A percentile compares a stretch with the other conserved stretches of the same genome.
Conservation (phyloP, 2,113 vertebrate genomes). For the Camelus dromedarius region DNA sequence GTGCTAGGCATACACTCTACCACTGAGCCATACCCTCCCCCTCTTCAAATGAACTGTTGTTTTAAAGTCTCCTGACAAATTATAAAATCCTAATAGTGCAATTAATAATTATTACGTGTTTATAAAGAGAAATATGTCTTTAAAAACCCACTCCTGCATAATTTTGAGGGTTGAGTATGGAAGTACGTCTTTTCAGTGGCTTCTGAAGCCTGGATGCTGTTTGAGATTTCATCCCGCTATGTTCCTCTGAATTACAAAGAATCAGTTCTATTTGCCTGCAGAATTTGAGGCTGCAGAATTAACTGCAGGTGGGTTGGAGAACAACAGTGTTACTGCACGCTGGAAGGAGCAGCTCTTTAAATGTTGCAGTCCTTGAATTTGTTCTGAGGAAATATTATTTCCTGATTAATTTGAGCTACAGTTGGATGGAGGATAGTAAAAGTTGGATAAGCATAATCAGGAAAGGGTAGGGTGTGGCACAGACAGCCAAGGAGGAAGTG, state of each 20-base stretch:
- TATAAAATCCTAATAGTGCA: background rate
- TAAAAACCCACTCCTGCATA: background rate
- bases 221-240: background rate
- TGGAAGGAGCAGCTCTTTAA: background rate
- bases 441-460: background rate
- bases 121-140: background rate
- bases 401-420: background rate
- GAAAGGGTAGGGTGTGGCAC: background rate
- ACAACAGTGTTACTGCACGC: rapidly evolving
- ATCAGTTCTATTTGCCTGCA: background rate
- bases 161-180: background rate
- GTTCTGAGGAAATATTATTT: background rate
- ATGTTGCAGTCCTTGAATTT: background rate
- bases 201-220: background rate
- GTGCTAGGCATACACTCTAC: too few relatives aligned
- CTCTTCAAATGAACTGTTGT: background rate
- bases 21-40: too few relatives aligned
- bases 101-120: background rate
- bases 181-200: background rate
- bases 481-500: background rate
- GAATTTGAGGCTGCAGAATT: background rate
- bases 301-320: background rate
- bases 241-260: background rate
- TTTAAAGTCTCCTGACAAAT: background rate
- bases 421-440: background rate